Conservation (phyloP, 2,113 vertebrate species). For the Melanerpes formicivorus region DNA sequence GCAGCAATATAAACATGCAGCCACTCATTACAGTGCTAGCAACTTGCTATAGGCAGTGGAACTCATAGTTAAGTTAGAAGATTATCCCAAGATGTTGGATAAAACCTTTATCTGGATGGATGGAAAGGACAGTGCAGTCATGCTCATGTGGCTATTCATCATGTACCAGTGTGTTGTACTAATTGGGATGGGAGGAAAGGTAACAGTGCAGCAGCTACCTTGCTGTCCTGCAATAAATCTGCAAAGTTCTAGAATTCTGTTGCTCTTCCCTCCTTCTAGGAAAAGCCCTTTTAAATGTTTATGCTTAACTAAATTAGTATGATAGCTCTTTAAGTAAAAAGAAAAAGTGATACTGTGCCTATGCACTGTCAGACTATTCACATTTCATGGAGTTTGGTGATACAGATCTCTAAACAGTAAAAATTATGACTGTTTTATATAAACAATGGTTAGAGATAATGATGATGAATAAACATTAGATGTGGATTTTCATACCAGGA, state of each 20-base stretch:
- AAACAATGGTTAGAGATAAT: not conserved
- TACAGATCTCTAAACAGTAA: not conserved
- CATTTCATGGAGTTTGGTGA: not conserved
- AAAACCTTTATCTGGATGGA: not conserved
- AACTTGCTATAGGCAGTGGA: not conserved
- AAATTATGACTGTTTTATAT: not conserved
- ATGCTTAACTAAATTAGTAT: not conserved
- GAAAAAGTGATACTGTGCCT: not conserved
- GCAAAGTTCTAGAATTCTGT: not conserved
- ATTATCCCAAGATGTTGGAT: not conserved
- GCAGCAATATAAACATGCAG: not conserved
- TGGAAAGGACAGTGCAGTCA: not conserved
- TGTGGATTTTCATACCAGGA: not conserved
- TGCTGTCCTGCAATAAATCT: not conserved
- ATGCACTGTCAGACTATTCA: not conserved
- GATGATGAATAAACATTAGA: not conserved
- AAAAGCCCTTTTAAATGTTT: not conserved
- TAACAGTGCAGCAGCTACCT: not conserved
- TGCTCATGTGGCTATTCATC: fast-evolving
- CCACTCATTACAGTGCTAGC: not conserved
- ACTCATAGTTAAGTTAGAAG: not conserved
- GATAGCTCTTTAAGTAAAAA: not conserved
- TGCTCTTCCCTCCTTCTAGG: not conserved
- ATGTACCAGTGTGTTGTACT: fast-evolving
- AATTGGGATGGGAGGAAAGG: not conserved